Percentiles rank a stretch among this genome's conserved stretches.
These are phyloP conservation scores for Drosophila anomelani DNA, from an alignment of 2,888 invertebrate genomes.

Conservation along the genomic window DNA sequence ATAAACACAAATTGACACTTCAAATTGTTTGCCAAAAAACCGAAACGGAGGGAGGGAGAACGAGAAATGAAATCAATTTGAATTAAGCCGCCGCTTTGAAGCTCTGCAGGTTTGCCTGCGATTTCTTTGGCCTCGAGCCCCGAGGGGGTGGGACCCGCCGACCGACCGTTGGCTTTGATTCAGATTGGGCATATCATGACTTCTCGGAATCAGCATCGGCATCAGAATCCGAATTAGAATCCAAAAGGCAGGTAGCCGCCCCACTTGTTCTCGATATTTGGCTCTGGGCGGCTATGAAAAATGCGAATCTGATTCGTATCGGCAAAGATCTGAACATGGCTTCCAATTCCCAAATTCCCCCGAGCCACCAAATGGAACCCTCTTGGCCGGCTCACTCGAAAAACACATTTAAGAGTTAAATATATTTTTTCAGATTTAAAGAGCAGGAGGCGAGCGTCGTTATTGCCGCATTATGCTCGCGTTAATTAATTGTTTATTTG, in stretches of 20 bases:
- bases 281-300: slow-evolving; percentile 26
- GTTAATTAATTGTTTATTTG: slow-evolving; percentile 76
- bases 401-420: slow-evolving; percentile 14
- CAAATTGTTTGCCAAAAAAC: slow-evolving; percentile 68
- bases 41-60: slow-evolving; percentile 21
- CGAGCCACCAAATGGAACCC: slow-evolving; percentile 35
- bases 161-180: slow-evolving; percentile 12
- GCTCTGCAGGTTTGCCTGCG: slow-evolving; percentile 47
- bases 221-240: slow-evolving; percentile 52
- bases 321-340: slow-evolving; percentile 69
- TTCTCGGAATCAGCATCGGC: slow-evolving; percentile 57
- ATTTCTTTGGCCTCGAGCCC: slow-evolving; percentile 44
- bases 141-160: slow-evolving; percentile 23
- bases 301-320: slow-evolving; percentile 64
- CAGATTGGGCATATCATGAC: slow-evolving; percentile 61
- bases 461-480: slow-evolving; percentile 55
- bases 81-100: slow-evolving; percentile 55
- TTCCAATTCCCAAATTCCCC: slow-evolving; percentile 40
- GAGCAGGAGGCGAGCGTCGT: slow-evolving; percentile 18
- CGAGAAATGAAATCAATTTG: slow-evolving; percentile 66
- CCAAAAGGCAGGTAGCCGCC: slow-evolving; percentile 67
- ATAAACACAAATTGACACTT: slow-evolving; percentile 79
- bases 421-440: slow-evolving; percentile 15
- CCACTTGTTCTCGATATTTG: slow-evolving; percentile 41
- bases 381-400: slow-evolving; percentile 9